These are phyloP conservation scores for Holocentrus rufus DNA, from an alignment of 2,797 vertebrate genomes.

Conservation along the genomic window DNA sequence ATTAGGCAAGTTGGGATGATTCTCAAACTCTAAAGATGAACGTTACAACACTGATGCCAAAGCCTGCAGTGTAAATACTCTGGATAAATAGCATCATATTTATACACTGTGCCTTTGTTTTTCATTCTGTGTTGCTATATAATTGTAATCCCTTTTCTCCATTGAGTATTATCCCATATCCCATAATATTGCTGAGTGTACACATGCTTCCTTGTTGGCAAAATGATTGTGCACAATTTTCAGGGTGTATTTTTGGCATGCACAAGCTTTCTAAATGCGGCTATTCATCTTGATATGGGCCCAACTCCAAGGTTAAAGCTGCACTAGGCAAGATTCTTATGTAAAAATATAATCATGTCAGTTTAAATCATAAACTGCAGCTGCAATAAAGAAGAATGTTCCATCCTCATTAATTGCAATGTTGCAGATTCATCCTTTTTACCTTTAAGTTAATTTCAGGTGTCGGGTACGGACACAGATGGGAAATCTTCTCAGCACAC, in stretches of 20 bases:
- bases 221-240: not conserved
- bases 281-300: too few relatives aligned
- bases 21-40: too few relatives aligned
- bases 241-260: too few relatives aligned
- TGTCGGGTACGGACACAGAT: conserved; percentile 23
- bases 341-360: too few relatives aligned
- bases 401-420: not conserved
- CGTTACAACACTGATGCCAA: not conserved
- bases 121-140: not conserved
- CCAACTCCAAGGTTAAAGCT: too few relatives aligned
- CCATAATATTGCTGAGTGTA: too few relatives aligned
- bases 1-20: too few relatives aligned
- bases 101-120: not conserved
- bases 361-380: not conserved
- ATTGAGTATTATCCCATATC: too few relatives aligned
- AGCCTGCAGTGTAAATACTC: too few relatives aligned
- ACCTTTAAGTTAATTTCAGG: too few relatives aligned
- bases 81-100: not conserved
- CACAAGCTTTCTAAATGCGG: too few relatives aligned
- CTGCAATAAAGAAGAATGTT: not conserved
- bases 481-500: conserved; percentile 40
- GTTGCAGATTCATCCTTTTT: not conserved
- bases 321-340: too few relatives aligned
- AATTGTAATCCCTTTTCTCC: not conserved
- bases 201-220: not conserved